Conservation (phyloP, 64 coral and sea anemone genomes). For the Trachythela sp. region DNA sequence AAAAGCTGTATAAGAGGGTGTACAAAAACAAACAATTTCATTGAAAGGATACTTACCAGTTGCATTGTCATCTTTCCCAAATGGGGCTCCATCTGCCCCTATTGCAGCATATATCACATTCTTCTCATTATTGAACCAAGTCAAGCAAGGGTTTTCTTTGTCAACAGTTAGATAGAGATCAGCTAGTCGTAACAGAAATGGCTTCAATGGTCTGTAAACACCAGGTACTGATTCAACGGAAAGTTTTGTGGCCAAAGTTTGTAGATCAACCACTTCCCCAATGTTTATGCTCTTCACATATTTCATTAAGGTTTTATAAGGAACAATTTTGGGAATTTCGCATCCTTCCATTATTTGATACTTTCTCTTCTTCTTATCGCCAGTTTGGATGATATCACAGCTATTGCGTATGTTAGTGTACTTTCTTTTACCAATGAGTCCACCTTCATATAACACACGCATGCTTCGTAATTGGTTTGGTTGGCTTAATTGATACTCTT, state of each 20-base stretch:
- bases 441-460: constrained; percentile 34
- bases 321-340: not conserved
- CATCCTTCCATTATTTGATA: not conserved
- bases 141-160: not conserved
- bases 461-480: constrained; percentile 14
- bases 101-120: not conserved
- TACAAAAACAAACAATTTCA: too few relatives aligned
- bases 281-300: constrained; percentile 10
- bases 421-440: constrained; percentile 22
- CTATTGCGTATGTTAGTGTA: constrained; percentile 29
- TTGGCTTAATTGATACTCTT: not conserved
- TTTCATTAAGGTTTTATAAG: not conserved
- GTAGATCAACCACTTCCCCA: not conserved
- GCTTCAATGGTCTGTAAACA: not conserved
- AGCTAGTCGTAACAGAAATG: constrained; percentile 1
- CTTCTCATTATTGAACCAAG: not conserved
- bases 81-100: not conserved
- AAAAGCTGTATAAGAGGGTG: too few relatives aligned
- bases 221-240: not conserved
- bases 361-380: not conserved
- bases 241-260: not conserved
- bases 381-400: constrained; percentile 5
- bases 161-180: not conserved
- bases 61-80: not conserved
- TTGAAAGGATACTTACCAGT: constrained; percentile 6